Evolutionary conservation across 2,113 vertebrate genomes (phyloP).

Genomic region (Notarius lentiginosus): DNA sequence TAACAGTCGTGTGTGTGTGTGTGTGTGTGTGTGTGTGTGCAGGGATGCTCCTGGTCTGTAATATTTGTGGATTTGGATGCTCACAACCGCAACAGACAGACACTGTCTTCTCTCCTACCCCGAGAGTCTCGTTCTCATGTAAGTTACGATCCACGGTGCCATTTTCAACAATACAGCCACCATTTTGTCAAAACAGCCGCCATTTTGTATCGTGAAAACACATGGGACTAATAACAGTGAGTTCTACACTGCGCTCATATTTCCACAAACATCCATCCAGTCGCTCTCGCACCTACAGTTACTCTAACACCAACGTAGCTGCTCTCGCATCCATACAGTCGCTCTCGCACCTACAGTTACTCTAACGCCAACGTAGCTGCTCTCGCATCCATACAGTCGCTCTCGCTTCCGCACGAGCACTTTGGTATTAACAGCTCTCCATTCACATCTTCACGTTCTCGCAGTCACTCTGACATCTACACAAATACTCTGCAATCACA

Average conservation of each 20-base stretch:
- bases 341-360: no score
- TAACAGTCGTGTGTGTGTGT: slow-evolving; percentile 22
- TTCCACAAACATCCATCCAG: not conserved
- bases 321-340: not conserved
- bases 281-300: no score
- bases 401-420: not conserved
- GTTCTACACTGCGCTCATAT: not conserved
- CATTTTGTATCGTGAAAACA: not conserved
- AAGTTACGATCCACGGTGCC: slow-evolving; percentile 63
- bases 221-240: not conserved
- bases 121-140: slow-evolving; percentile 95
- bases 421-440: no score
- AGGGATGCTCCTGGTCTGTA: slow-evolving; percentile 99
- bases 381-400: not conserved
- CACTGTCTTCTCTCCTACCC: slow-evolving; percentile 88
- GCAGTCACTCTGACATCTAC: no score
- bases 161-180: no score
- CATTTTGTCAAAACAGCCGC: not conserved
- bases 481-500: not conserved
- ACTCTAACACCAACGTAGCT: not conserved
- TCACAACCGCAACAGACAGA: slow-evolving; percentile 95
- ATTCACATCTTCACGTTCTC: no score
- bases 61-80: slow-evolving; percentile 99
- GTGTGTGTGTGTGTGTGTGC: slow-evolving; percentile 26
- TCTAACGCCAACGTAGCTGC: not conserved